These are phyloP conservation scores for Chascanopsetta lugubris DNA, from an alignment of 2,113 vertebrate species.

Conservation along the genomic window DNA sequence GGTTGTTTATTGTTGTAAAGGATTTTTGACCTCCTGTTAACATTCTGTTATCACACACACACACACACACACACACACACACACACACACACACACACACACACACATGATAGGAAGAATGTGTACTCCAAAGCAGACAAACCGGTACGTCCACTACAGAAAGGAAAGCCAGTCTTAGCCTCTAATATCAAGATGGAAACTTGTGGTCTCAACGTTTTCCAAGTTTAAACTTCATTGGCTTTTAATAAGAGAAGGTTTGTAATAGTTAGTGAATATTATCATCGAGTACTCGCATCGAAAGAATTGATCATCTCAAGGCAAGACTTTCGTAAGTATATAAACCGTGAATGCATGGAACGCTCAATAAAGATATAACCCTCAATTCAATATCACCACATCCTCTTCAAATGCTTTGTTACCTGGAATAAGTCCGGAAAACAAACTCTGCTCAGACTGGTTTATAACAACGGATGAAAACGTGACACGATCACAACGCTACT, in stretches of 20 bases:
- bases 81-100: not conserved
- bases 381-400: not conserved
- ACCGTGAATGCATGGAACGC: not conserved
- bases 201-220: not conserved
- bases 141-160: constrained; percentile 8
- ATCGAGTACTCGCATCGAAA: too few species aligned
- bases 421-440: not conserved
- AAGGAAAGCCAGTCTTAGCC: not conserved
- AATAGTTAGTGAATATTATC: too few species aligned
- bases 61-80: not conserved
- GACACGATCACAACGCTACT: not conserved
- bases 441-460: not conserved
- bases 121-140: constrained; percentile 19
- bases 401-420: not conserved
- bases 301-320: too few species aligned
- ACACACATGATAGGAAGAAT: not conserved
- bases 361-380: not conserved
- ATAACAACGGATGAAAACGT: not conserved
- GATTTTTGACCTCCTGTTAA: not conserved
- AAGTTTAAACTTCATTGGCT: not conserved
- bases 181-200: not conserved
- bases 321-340: not conserved
- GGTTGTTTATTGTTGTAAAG: not conserved
- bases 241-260: not conserved
- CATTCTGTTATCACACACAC: not conserved